Base-by-base conservation (phyloP, 1,140 invertebrate species). In the Habropoda laboriosa region DNA sequence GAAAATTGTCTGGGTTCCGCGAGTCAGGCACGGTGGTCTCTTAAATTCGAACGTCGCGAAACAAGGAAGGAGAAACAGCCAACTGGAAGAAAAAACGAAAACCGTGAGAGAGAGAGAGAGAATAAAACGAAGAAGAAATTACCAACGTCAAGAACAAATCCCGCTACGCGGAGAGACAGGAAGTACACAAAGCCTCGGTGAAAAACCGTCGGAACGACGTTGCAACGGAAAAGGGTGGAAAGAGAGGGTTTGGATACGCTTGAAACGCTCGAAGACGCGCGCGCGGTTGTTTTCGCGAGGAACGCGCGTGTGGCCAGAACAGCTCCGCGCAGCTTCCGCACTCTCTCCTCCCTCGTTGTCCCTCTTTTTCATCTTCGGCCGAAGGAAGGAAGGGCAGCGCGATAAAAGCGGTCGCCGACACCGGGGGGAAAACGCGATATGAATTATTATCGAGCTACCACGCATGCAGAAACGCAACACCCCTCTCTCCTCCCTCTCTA, bases 381-480 rank as follows among this genome's bases (percentile, higher is more conserved):
- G 8, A 2, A 21, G 57, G 13, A 73, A 40, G 32, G 27, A 57
- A 67, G 30, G 42, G 3, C 70, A 40, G 45, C 27, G 53, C n/a
- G 77, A 73, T 64, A 64, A 73, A 73, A 79, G 76, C 68, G 68
- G 5, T 3, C 57, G 66, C 60, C 53, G 64, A 57, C 42, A 42
- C 12, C 35, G 40, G 55, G 40, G 55, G 32, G 42, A 13, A 55
- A 77, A 30, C 51, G 63, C 47, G 63, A 77, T 77, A 77, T 51
- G 68, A 79, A 79, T 79, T 79, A 79, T 79, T 79, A 79, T 72
- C 76, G 27, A 27, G 16, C 45, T n/a, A 27, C 32, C 16, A 5
- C n/a, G 38, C 12, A 45, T 45, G 24, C 61, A n/a, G 16, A 30
- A 18, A 30, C 16, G 40, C 16, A 45, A 24, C 27, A 27, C 8